Conservation (phyloP, 37 sponge, comb jelly and placozoan species). For the Theonella swinhoei region DNA sequence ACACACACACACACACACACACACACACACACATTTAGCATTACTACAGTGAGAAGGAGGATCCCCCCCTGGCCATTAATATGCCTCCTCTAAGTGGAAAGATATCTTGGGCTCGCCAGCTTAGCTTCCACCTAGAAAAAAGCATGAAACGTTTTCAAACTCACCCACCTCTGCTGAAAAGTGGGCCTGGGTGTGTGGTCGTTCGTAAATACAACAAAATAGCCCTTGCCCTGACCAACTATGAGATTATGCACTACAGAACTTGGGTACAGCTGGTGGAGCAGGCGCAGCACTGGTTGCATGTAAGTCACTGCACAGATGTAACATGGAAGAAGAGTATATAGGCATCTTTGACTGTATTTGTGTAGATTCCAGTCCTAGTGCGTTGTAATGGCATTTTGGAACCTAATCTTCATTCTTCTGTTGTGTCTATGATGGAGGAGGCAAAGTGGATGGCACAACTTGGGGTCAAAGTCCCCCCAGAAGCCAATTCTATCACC, state of each 20-base stretch:
- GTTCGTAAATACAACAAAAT: slow-evolving; percentile 85
- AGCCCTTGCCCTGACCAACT: slow-evolving; percentile 85
- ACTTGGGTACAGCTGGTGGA: slow-evolving; percentile 76
- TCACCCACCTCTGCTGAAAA: slow-evolving; percentile 62
- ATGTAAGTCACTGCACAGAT: slow-evolving; percentile 9
- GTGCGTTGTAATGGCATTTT: slow-evolving; percentile 44
- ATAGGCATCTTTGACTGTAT: background rate
- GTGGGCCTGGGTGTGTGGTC: slow-evolving; percentile 44
- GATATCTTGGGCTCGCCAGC: slow-evolving; percentile 83
- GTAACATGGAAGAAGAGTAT: background rate
- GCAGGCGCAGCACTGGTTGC: slow-evolving; percentile 29
- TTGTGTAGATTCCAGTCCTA: slow-evolving; percentile 48
- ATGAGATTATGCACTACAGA: slow-evolving; percentile 89
- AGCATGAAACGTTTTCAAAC: slow-evolving; percentile 59
- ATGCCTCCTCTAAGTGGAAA: slow-evolving; percentile 89
- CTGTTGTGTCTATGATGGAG: slow-evolving; percentile 71
- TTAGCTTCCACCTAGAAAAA: slow-evolving; percentile 72
- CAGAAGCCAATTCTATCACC: slow-evolving; percentile 27
- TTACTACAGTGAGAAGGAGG: slow-evolving; percentile 37
- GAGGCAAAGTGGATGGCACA: slow-evolving; percentile 89
- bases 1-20: too few relatives aligned
- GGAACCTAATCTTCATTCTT: slow-evolving; percentile 80
- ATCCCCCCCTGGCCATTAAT: slow-evolving; percentile 76
- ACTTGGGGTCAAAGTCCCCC: slow-evolving; percentile 73
- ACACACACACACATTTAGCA: slow-evolving; percentile 7